These are phyloP conservation scores for Leucoraja ocellata DNA, from an alignment of 2,797 vertebrate genomes.

Conservation along the genomic window DNA sequence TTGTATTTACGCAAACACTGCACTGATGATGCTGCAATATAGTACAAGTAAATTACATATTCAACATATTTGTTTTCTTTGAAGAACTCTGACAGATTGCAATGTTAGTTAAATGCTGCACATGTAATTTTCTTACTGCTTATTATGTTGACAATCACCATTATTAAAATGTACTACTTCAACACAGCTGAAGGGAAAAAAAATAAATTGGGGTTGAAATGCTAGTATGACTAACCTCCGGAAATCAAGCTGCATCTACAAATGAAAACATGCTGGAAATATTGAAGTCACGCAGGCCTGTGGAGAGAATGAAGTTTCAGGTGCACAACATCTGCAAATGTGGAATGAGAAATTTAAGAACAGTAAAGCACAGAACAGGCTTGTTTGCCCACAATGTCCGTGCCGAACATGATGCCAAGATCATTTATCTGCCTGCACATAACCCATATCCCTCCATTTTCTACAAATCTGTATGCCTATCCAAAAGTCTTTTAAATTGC, in stretches of 20 bases:
- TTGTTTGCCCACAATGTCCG: no score
- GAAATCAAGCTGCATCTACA: not conserved
- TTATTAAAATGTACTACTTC: not conserved
- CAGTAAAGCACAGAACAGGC: no score
- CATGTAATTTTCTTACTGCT: slow-evolving; percentile 32
- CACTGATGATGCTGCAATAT: slow-evolving; percentile 6
- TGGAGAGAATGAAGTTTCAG: no score
- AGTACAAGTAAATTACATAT: slow-evolving; percentile 22
- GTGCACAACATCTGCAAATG: not conserved
- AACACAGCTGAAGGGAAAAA: not conserved
- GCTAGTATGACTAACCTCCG: not conserved
- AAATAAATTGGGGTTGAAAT: not conserved
- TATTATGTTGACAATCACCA: slow-evolving; percentile 36
- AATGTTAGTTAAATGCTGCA: slow-evolving; percentile 32
- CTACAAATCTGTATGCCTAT: no score
- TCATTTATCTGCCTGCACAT: no score
- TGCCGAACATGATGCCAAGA: no score
- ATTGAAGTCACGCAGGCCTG: no score
- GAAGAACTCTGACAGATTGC: slow-evolving; percentile 29
- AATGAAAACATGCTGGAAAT: not conserved
- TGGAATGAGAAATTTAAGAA: no score
- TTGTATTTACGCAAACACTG: not conserved
- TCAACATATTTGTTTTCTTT: slow-evolving; percentile 30
- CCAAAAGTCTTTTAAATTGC: no score
- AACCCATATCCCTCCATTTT: no score